Evolutionary conservation across 2,113 vertebrate species (phyloP), one percentile per base, ranked within the genome.

Genomic region (Turnix velox): DNA sequence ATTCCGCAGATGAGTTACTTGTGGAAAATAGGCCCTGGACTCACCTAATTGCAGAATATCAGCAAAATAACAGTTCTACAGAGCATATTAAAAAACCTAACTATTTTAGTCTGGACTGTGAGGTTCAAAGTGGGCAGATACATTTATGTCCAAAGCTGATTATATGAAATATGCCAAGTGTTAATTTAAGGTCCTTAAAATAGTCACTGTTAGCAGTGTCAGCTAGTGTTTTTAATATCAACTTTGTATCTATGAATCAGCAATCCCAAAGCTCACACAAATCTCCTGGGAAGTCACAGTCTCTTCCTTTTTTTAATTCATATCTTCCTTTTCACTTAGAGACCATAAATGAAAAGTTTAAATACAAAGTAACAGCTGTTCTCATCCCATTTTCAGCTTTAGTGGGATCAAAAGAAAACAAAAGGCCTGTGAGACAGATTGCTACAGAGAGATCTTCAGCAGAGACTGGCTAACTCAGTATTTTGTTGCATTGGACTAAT

Each of bases 331-430:
- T 92, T 48, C 28, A 85, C 45, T 69, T 67, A 78, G 46, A 40
- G 57, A 90, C 57, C 46, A 84, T n/a, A 80, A 88, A 92, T 80
- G 45, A 92, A 76, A 88, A 95, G 13, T 33, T 82, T 92, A 87
- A 82, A 84, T 65, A 68, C 24, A 88, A 94, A 79, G 40, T 83
- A 88, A 48, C 55, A 81, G 46, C 68, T 88, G 72, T 67, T 94
- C 68, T 88, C 46, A 63, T 77, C 72, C 30, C 22, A 74, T 87
- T 90, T 93, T 62, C 46, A 81, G 76, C 48, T 71, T 91, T 88
- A 48, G 27, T 25, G 43, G 18, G 46, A 93, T 43, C 65, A 84
- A 71, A 61, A 84, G 42, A 77, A 90, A 94, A 80, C 18, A 84
- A 86, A 92, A 92, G 30, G 28, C 25, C 54, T 86, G 24, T 71